Evolutionary conservation across 2,888 invertebrate species (phyloP).

Genomic region (Pemphredon lugubris): DNA sequence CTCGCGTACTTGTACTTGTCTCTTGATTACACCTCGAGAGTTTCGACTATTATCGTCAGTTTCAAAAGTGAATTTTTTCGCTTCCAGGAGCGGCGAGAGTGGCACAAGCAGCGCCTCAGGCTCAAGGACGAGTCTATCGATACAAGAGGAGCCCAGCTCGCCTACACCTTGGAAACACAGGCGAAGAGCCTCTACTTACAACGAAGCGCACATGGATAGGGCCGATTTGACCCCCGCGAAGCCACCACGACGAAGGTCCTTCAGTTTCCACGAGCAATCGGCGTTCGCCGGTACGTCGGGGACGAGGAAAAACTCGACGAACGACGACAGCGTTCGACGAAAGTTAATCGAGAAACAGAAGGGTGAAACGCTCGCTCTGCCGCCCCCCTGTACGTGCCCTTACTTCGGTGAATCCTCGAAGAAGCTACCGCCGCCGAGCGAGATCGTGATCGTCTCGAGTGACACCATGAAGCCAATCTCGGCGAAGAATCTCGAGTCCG

Average conservation of each 20-base stretch:
- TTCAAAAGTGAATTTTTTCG: background rate
- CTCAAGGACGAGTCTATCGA: conserved; percentile 70
- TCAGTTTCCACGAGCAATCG: conserved; percentile 82
- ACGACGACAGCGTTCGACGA: conserved; percentile 37
- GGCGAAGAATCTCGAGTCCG: conserved; percentile 46
- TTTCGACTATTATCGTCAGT: too few relatives aligned
- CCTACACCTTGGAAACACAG: conserved; percentile 69
- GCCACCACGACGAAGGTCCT: conserved; percentile 80
- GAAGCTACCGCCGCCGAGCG: conserved; percentile 81
- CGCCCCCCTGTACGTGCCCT: conserved; percentile 91
- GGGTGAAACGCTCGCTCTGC: conserved; percentile 78
- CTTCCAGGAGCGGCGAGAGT: conserved; percentile 69
- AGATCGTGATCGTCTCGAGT: conserved; percentile 83
- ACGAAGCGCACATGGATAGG: conserved; percentile 80
- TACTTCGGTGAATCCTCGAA: conserved; percentile 88
- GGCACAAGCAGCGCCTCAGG: conserved; percentile 68
- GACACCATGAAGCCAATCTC: conserved; percentile 81
- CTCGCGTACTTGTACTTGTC: too few relatives aligned
- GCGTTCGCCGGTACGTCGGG: conserved; percentile 52
- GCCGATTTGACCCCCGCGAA: conserved; percentile 79
- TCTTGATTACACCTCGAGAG: too few relatives aligned
- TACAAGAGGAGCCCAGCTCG: conserved; percentile 63
- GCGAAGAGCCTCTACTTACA: conserved; percentile 82
- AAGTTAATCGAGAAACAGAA: conserved; percentile 27
- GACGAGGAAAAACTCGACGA: conserved; percentile 48